These are phyloP conservation scores for Sebastes goodei DNA, from an alignment of 2,797 vertebrate genomes.

Conservation along the genomic window DNA sequence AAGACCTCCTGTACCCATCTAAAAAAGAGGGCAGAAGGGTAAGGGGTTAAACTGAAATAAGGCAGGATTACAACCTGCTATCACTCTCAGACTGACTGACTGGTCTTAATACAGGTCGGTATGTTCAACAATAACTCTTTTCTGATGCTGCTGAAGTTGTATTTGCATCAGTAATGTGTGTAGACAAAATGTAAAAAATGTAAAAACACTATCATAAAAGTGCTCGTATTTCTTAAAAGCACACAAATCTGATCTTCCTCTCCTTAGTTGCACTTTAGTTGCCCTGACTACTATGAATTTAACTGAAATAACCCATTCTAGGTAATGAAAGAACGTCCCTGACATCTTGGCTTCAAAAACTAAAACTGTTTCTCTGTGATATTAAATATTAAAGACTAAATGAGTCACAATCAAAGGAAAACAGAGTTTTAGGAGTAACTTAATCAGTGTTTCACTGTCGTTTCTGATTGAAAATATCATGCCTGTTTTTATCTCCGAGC, in stretches of 20 bases:
- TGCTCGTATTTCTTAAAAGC: neutral
- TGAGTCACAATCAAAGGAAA: neutral
- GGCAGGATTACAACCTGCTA: neutral
- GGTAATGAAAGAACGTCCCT: neutral
- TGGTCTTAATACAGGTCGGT: neutral
- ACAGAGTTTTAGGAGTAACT: neutral
- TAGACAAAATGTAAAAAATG: neutral
- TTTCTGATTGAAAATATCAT: neutral
- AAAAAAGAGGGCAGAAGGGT: neutral
- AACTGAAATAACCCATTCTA: neutral
- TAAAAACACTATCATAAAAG: neutral
- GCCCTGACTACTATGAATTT: neutral
- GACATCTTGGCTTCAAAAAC: neutral
- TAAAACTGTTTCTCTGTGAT: neutral
- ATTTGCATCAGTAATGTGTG: neutral
- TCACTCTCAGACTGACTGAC: neutral
- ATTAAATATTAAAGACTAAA: neutral
- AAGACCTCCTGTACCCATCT: fast-evolving
- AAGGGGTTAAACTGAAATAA: neutral
- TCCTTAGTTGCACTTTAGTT: neutral
- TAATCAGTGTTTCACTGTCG: neutral
- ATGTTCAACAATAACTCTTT: neutral
- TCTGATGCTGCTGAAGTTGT: neutral
- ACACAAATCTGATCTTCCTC: neutral
- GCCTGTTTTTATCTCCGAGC: neutral